Evolutionary conservation across 2,888 invertebrate genomes (phyloP).

Genomic region (Dolichopus griseipennis): DNA sequence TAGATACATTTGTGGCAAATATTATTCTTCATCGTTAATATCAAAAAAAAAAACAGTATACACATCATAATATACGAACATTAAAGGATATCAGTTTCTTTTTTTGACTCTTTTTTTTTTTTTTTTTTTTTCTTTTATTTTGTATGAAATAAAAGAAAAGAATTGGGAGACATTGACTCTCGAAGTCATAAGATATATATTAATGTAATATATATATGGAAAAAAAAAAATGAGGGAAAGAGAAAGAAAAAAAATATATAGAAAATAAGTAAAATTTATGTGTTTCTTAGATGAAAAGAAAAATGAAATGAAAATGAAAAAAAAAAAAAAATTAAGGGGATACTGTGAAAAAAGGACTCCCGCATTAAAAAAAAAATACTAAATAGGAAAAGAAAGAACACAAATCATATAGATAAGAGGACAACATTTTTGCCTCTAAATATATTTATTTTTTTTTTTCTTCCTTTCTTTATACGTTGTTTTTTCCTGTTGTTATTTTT

Average conservation of each 20-base stretch:
- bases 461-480: background rate
- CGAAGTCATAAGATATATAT: background rate
- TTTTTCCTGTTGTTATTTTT: too few relatives aligned
- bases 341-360: conserved; percentile 24
- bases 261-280: conserved; percentile 7
- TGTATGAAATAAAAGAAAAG: background rate
- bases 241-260: background rate
- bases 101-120: background rate
- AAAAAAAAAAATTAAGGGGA: conserved; percentile 13
- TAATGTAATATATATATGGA: too few relatives aligned
- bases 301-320: conserved; percentile 9
- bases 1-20: background rate
- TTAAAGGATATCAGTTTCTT: background rate
- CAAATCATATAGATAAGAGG: conserved; percentile 44
- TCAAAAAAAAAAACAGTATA: background rate
- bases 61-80: background rate
- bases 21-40: background rate
- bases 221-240: background rate
- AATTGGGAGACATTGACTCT: conserved; percentile 2
- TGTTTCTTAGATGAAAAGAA: background rate
- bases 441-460: background rate
- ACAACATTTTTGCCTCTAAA: conserved; percentile 24
- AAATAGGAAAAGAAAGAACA: conserved; percentile 29
- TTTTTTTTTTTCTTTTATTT: too few relatives aligned
- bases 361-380: conserved; percentile 12